Evolutionary conservation across 1,140 invertebrate species (phyloP).

Genomic region (Drosophila willistoni): DNA sequence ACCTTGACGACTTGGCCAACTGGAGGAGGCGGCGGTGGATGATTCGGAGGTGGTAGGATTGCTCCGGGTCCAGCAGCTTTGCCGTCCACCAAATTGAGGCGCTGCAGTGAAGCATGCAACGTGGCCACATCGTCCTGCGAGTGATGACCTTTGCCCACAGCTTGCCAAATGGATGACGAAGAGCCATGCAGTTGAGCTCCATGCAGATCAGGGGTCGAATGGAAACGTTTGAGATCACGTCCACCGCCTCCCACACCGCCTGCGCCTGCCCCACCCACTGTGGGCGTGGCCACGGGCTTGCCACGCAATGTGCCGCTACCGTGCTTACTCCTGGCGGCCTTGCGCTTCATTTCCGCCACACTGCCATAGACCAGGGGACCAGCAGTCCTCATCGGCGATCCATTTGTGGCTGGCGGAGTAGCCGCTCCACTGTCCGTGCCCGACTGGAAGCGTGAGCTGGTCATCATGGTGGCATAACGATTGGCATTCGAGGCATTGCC

Average conservation of each 20-base stretch:
- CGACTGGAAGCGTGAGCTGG: conserved; percentile 89
- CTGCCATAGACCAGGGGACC: conserved; percentile 92
- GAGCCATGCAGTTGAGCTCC: conserved; percentile 67
- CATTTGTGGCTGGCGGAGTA: conserved; percentile 84
- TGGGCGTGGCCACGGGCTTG: conserved; percentile 83
- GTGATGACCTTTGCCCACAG: conserved; percentile 85
- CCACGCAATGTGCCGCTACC: conserved; percentile 75
- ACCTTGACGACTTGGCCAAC: conserved; percentile 90
- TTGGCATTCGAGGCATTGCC: conserved; percentile 65
- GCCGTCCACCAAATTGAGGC: conserved; percentile 61
- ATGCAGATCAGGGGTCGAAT: conserved; percentile 92
- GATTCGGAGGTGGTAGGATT: conserved; percentile 87
- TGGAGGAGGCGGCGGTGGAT: conserved; percentile 88
- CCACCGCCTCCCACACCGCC: conserved; percentile 41
- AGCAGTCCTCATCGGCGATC: conserved; percentile 85
- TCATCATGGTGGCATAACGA: conserved; percentile 87
- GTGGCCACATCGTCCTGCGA: conserved; percentile 91
- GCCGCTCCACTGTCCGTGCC: conserved; percentile 84
- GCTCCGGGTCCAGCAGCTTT: conserved; percentile 12
- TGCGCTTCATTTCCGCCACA: conserved; percentile 96
- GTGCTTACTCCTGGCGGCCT: conserved; percentile 83
- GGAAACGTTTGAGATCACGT: conserved; percentile 90
- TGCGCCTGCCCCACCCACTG: conserved; percentile 44
- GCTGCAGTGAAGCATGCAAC: conserved; percentile 79
- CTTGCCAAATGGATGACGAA: conserved; percentile 79